These are phyloP conservation scores for Epinephelus lanceolatus DNA, from an alignment of 2,113 vertebrate genomes.

Conservation along the genomic window DNA sequence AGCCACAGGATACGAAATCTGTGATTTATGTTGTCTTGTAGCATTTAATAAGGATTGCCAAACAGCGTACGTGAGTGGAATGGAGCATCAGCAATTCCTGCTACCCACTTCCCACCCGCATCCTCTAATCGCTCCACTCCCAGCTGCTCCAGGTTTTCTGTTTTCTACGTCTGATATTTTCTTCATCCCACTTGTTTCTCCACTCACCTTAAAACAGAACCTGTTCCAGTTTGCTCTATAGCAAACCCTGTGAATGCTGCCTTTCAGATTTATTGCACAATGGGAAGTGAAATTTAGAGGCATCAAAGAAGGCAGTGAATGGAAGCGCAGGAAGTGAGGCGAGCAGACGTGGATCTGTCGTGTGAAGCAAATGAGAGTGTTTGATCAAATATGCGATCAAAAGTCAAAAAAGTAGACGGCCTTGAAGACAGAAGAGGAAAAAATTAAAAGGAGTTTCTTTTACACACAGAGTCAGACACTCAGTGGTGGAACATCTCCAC, in stretches of 20 bases:
- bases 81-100: background rate
- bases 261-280: conserved; percentile 16
- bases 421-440: background rate
- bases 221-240: background rate
- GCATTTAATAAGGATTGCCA: conserved; percentile 30
- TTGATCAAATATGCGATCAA: conserved; percentile 3
- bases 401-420: background rate
- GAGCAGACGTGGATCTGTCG: background rate
- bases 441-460: background rate
- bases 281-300: conserved; percentile 27
- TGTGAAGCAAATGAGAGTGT: conserved; percentile 11
- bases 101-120: background rate
- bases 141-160: conserved; percentile 9
- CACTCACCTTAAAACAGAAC: background rate
- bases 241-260: conserved; percentile 21
- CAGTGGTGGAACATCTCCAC: background rate
- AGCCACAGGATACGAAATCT: conserved; percentile 3
- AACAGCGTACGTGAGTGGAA: conserved; percentile 27
- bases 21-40: conserved; percentile 21
- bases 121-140: conserved; percentile 32
- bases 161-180: conserved; percentile 37
- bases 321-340: conserved; percentile 14
- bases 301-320: conserved; percentile 33
- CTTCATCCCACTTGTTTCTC: conserved; percentile 22
- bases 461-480: background rate